phyloP scores from a whole-genome alignment of 1,140 invertebrate species.

The Telenomus remus region DNA sequence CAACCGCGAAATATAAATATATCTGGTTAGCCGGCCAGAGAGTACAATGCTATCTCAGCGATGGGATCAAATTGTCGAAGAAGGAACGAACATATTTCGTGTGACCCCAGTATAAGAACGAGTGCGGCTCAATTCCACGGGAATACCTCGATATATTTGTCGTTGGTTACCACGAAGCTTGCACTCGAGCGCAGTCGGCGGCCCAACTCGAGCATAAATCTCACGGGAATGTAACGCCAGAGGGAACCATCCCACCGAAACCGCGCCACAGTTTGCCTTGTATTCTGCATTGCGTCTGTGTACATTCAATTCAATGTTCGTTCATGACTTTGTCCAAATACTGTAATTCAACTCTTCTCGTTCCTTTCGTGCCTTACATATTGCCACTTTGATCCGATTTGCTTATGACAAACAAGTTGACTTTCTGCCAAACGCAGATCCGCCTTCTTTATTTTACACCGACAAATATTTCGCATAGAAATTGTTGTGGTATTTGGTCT shows the following conservation, averaged over 20 bases:
- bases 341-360: constrained; percentile 37
- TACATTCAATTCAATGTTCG: constrained; percentile 18
- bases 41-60: constrained; percentile 72
- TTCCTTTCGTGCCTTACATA: constrained; percentile 31
- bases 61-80: constrained; percentile 73
- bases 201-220: constrained; percentile 60
- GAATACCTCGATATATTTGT: constrained; percentile 75
- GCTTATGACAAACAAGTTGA: constrained; percentile 32
- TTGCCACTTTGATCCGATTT: constrained; percentile 31
- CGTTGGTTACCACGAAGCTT: constrained; percentile 62
- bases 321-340: constrained; percentile 38
- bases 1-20: constrained; percentile 60
- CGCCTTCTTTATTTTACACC: too few species aligned
- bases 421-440: too few species aligned
- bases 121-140: constrained; percentile 69
- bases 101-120: constrained; percentile 69
- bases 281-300: constrained; percentile 43
- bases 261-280: constrained; percentile 33
- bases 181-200: constrained; percentile 59
- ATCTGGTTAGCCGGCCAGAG: constrained; percentile 57
- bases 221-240: constrained; percentile 62
- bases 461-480: too few species aligned
- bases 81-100: constrained; percentile 72
- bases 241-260: constrained; percentile 44
- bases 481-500: too few species aligned